Evolutionary conservation across 2,113 vertebrate species (phyloP), one percentile per base, ranked within the genome.

Genomic region (Eptesicus fuscus): DNA sequence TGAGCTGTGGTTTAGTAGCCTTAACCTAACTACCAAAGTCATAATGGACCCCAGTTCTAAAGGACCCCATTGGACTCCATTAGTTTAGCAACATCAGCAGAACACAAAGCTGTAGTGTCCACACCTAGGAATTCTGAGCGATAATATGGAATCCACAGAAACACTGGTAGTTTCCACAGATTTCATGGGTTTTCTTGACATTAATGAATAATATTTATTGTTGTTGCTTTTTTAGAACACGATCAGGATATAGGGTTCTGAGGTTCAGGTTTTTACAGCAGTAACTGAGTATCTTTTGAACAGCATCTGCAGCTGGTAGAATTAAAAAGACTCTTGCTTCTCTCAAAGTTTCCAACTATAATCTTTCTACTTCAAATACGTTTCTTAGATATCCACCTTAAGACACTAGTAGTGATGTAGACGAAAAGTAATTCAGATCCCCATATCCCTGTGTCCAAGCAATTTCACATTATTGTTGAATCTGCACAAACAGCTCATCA

Each of bases 341-440:
- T 32, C 32, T 94, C 37, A 9, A 59, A 73, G 37, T 53, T 92
- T 96, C 40, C 74, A 61, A 0, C 0, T 25, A 42, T 22, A 7
- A 53, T 88, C 84, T 96, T 98, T 92, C 85, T 91, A 61, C 73
- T 86, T 73, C 42, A 96, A 49, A 16, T 25, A 56, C 69, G 53
- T 83, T 78, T 69, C 90, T 94, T 90, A 94, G 91, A 23, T 96
- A 89, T 25, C 97, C 96, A 98, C 97, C 97, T 98, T 98, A 98
- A 98, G 96, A 97, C 63, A 5, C 78, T 83, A 83, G 44, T 53
- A 67, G 67, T 88, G 79, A 97, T 76, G 71, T 1, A 96, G 94
- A 88, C 73, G 78, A 95, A 83, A 90, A 95, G 94, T 96, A 97
- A 97, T 95, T 96, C 3, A 67, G 67, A 93, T 90, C 90, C 90